Evolutionary conservation across 2,888 invertebrate species (phyloP).

Genomic region (Chymomyza fuscimana): DNA sequence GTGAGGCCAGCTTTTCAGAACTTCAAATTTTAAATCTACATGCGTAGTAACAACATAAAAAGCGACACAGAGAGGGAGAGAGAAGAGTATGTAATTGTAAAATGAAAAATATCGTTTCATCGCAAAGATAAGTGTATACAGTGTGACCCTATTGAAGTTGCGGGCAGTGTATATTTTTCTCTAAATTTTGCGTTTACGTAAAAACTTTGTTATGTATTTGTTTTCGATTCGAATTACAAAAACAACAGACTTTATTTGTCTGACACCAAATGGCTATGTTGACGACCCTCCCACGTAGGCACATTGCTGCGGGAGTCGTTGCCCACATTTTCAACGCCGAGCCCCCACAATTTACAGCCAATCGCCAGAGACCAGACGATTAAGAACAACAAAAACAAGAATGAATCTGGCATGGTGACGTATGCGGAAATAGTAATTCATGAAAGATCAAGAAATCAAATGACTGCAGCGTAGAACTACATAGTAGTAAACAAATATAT

Average conservation of each 20-base stretch:
- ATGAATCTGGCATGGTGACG: conserved; percentile 17
- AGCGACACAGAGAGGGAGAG: no score
- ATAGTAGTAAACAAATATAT: background rate
- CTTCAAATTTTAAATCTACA: no score
- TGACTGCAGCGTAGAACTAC: background rate
- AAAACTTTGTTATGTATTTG: conserved; percentile 1
- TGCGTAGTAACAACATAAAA: no score
- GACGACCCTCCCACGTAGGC: no score
- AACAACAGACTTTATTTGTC: no score
- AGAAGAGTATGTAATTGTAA: no score
- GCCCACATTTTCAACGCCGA: conserved; percentile 6
- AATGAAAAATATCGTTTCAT: no score
- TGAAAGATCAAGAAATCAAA: background rate
- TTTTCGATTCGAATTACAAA: background rate
- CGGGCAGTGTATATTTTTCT: no score
- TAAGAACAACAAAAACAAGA: conserved; percentile 19
- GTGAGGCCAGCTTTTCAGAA: no score
- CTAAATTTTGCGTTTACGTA: background rate
- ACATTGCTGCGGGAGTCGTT: background rate
- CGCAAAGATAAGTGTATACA: no score
- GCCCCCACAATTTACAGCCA: conserved; percentile 69
- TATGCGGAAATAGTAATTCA: conserved; percentile 46
- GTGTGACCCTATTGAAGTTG: no score
- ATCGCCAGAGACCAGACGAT: conserved; percentile 54
- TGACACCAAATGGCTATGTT: no score